Percentiles rank a stretch among this genome's conserved stretches.
phyloP scores from a whole-genome alignment of 2,888 invertebrate species.

The Mechanitis mazaeus region DNA sequence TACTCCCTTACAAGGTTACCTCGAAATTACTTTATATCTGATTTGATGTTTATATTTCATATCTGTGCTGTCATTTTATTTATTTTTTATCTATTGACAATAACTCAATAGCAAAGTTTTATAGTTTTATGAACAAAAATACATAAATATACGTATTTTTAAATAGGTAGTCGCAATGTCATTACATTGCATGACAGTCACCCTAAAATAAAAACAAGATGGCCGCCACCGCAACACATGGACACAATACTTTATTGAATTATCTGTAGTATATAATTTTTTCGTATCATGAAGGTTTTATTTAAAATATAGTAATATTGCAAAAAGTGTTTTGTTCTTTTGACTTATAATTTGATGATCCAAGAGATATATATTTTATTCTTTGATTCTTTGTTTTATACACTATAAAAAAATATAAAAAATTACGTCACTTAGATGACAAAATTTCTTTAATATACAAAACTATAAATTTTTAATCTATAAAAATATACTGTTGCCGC shows the following conservation, averaged over 20 bases:
- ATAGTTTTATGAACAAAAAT: constrained; percentile 4
- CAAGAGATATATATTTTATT: no score
- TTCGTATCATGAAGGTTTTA: no score
- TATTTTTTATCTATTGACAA: no score
- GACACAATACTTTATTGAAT: constrained; percentile 37
- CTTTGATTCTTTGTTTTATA: no score
- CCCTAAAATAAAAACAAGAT: constrained; percentile 35
- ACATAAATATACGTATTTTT: constrained; percentile 4
- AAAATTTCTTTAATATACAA: no score
- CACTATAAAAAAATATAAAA: no score
- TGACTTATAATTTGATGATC: no score
- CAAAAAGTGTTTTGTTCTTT: no score
- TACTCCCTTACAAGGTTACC: constrained; percentile 28
- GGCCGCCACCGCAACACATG: constrained; percentile 38
- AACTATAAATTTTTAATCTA: no score
- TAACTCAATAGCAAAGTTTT: neutral
- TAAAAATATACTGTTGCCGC: no score
- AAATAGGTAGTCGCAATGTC: neutral
- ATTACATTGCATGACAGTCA: constrained; percentile 28
- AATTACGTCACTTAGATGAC: no score
- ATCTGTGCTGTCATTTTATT: neutral
- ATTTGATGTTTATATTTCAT: constrained; percentile 8
- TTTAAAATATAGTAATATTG: neutral
- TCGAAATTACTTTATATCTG: constrained; percentile 23
- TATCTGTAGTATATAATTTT: constrained; percentile 22